These are phyloP conservation scores for Nasua narica DNA, from an alignment of 2,797 vertebrate genomes.

Conservation along the genomic window DNA sequence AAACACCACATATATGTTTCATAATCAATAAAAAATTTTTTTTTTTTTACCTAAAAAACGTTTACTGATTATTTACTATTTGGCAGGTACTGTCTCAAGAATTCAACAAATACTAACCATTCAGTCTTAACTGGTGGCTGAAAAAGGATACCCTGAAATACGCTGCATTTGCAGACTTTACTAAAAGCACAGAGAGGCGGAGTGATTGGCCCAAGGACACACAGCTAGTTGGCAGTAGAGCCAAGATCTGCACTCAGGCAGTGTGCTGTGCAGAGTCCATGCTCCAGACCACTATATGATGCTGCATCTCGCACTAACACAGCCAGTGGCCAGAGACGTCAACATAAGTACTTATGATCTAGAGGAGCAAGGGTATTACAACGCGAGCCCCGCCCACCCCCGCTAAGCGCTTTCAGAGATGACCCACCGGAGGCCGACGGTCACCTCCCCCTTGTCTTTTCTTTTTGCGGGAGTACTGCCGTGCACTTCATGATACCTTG, in stretches of 20 bases:
- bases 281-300: not conserved
- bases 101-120: not conserved
- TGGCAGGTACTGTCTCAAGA: not conserved
- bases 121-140: not conserved
- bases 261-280: not conserved
- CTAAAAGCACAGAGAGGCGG: not conserved
- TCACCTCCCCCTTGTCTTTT: not conserved
- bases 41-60: not conserved
- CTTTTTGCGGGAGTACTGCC: not conserved
- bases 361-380: accelerated
- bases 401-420: not conserved
- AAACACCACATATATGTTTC: not conserved
- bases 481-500: not conserved
- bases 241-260: not conserved
- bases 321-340: not conserved
- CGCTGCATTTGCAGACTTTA: not conserved
- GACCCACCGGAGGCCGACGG: accelerated
- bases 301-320: not conserved
- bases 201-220: not conserved
- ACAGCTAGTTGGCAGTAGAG: not conserved
- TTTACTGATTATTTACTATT: not conserved
- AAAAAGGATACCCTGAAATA: not conserved
- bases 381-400: no score
- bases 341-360: not conserved
- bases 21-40: not conserved